These are phyloP conservation scores for Takifugu rubripes DNA, from an alignment of 2,797 vertebrate species.

Conservation along the genomic window DNA sequence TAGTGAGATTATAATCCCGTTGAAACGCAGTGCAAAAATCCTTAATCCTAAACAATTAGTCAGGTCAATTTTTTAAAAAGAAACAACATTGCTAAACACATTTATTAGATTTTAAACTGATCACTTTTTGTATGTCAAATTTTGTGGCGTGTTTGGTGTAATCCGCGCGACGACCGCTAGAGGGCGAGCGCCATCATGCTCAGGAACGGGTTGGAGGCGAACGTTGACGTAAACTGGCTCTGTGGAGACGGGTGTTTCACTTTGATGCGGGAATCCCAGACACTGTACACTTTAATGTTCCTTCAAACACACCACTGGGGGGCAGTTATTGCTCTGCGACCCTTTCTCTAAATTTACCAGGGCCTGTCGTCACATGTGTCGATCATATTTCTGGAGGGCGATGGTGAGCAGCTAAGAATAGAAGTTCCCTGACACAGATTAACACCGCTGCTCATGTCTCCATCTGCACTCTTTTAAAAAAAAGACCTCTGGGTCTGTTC, in stretches of 20 bases:
- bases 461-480: constrained; percentile 16
- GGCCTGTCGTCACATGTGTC: constrained; percentile 42
- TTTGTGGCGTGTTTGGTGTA: too few relatives aligned
- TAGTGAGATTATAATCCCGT: too few relatives aligned
- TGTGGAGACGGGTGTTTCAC: neutral
- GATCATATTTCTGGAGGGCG: constrained; percentile 66
- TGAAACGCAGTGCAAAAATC: too few relatives aligned
- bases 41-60: too few relatives aligned
- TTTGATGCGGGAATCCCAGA: neutral
- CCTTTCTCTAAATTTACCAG: constrained; percentile 63
- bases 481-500: neutral
- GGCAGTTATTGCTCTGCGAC: constrained; percentile 34
- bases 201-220: neutral
- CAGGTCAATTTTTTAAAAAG: neutral
- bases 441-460: constrained; percentile 27
- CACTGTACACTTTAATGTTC: neutral
- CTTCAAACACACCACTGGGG: constrained; percentile 29
- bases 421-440: constrained; percentile 60
- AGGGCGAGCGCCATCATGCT: too few relatives aligned
- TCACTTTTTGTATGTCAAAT: too few relatives aligned
- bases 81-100: neutral
- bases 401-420: constrained; percentile 60
- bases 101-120: too few relatives aligned
- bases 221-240: too few relatives aligned
- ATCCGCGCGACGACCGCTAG: too few relatives aligned